These are phyloP conservation scores for Dendroctonus ponderosae DNA, from an alignment of 1,140 invertebrate genomes.

Conservation along the genomic window DNA sequence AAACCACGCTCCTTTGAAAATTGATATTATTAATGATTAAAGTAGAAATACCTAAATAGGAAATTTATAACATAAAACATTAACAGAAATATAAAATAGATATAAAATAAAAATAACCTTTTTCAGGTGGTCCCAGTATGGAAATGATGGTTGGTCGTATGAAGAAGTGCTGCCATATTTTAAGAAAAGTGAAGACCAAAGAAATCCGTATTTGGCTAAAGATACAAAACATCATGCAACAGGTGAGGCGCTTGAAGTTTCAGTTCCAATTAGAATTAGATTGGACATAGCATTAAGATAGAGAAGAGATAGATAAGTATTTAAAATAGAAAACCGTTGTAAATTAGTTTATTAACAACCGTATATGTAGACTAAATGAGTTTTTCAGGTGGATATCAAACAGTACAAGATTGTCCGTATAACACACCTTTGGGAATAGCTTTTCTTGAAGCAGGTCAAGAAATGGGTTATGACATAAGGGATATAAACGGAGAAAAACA, in stretches of 20 bases:
- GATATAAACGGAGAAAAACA: slow-evolving; percentile 77
- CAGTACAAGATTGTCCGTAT: slow-evolving; percentile 77
- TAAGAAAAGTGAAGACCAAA: slow-evolving; percentile 79
- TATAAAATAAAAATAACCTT: not conserved
- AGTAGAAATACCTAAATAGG: no score
- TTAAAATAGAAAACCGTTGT: not conserved
- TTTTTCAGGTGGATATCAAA: slow-evolving; percentile 70
- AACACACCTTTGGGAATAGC: slow-evolving; percentile 77
- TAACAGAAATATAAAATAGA: no score
- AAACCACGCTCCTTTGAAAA: no score
- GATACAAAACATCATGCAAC: slow-evolving; percentile 68
- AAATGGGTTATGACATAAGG: slow-evolving; percentile 84
- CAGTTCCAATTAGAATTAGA: not conserved
- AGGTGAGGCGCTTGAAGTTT: slow-evolving; percentile 52
- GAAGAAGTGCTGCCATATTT: slow-evolving; percentile 86
- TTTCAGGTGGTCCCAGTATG: slow-evolving; percentile 73
- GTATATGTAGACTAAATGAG: not conserved
- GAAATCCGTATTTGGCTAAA: slow-evolving; percentile 75
- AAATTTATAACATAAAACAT: no score
- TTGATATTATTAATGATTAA: no score
- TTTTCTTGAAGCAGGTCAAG: slow-evolving; percentile 83
- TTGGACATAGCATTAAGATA: no score
- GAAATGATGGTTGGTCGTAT: slow-evolving; percentile 87
- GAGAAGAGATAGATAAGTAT: no score
- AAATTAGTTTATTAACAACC: not conserved